These are phyloP conservation scores for Metacarcinus magister DNA, from an alignment of 2,888 invertebrate species.

Conservation along the genomic window DNA sequence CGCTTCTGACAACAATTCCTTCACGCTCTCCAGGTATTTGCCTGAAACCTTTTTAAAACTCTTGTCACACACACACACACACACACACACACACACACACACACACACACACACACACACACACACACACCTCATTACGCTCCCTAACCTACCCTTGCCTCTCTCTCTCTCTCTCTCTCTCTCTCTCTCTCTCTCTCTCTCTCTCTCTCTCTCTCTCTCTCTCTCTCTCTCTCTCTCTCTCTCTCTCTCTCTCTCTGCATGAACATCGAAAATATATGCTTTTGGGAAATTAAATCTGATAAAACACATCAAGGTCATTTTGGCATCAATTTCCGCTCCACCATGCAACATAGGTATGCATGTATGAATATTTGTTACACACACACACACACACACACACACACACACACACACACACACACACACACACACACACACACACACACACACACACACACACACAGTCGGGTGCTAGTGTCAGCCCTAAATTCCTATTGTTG, in stretches of 20 bases:
- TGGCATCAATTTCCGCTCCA: background rate
- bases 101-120: background rate
- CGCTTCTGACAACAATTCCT: background rate
- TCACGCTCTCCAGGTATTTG: background rate
- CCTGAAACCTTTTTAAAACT: background rate
- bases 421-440: constrained; percentile 44
- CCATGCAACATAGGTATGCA: background rate
- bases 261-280: background rate
- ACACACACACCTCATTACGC: background rate
- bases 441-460: constrained; percentile 48
- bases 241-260: background rate
- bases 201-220: background rate
- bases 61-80: background rate
- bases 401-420: constrained; percentile 26
- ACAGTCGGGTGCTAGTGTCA: background rate
- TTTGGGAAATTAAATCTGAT: background rate
- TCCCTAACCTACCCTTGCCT: background rate
- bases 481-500: background rate
- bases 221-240: background rate
- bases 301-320: background rate
- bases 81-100: background rate
- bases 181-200: constrained; percentile 10
- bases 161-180: background rate
- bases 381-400: constrained; percentile 13
- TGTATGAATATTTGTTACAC: background rate